Evolutionary conservation across 2,113 vertebrate genomes (phyloP).

Genomic region (Glaucomys volans): DNA sequence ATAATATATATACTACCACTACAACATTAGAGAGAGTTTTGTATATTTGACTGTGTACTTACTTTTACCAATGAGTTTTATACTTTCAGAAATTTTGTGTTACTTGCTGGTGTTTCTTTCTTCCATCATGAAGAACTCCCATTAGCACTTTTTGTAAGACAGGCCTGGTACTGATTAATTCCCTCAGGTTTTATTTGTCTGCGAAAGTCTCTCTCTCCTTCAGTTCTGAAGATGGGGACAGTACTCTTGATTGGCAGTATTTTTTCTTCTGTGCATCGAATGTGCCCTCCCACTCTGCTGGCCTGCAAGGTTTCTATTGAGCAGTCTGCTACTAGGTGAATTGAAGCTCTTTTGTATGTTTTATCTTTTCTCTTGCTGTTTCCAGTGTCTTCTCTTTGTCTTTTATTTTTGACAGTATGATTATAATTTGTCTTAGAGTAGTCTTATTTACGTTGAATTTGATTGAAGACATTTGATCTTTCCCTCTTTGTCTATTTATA

Average conservation of each 20-base stretch:
- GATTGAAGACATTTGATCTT: neutral
- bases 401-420: neutral
- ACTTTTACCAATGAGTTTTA: neutral
- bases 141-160: neutral
- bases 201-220: neutral
- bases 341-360: neutral
- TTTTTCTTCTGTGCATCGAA: neutral
- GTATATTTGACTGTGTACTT: neutral
- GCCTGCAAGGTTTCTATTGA: neutral
- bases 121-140: neutral
- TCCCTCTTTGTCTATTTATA: neutral
- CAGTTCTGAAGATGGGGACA: neutral
- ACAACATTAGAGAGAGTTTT: neutral
- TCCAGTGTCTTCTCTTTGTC: neutral
- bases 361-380: neutral
- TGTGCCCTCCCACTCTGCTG: neutral
- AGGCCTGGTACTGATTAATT: neutral
- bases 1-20: neutral
- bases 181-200: neutral
- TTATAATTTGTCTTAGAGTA: neutral
- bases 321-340: neutral
- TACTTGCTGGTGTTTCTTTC: neutral
- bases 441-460: neutral
- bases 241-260: neutral
- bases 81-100: neutral